Evolutionary conservation across 2,113 vertebrate species (phyloP).

Genomic region (Poicephalus gulielmi): DNA sequence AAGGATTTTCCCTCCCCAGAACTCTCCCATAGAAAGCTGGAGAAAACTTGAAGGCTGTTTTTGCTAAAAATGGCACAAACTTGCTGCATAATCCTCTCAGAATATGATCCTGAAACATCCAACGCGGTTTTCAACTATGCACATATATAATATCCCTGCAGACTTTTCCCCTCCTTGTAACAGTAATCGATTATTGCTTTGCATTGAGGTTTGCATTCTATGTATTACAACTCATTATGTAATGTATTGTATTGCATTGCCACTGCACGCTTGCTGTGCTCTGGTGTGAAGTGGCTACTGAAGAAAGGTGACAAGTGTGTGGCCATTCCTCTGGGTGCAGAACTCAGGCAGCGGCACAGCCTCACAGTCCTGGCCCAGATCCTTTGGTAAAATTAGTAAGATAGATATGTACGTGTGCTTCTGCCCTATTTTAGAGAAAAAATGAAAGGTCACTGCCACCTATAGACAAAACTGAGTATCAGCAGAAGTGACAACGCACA

Average conservation of each 20-base stretch:
- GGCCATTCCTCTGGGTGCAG: background rate
- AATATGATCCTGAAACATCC: background rate
- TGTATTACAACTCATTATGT: background rate
- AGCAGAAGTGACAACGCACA: background rate
- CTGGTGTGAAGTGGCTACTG: background rate
- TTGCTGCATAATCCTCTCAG: background rate
- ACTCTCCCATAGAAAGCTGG: background rate
- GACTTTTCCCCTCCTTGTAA: background rate
- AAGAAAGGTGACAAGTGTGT: background rate
- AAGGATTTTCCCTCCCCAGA: background rate
- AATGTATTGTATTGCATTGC: background rate
- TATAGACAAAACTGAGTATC: constrained; percentile 11
- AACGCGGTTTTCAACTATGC: background rate
- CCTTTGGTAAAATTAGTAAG: background rate
- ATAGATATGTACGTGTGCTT: background rate
- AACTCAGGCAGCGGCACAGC: background rate
- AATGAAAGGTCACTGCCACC: constrained; percentile 59
- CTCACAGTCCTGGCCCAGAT: background rate
- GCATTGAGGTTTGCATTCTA: background rate
- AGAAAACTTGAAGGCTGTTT: background rate
- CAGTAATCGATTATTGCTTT: background rate
- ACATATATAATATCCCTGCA: background rate
- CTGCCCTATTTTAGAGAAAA: background rate
- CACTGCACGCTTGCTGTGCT: background rate
- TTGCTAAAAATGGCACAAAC: background rate